phyloP scores from a whole-genome alignment of 1,140 invertebrate genomes.

The Bombus haemorrhoidalis region DNA sequence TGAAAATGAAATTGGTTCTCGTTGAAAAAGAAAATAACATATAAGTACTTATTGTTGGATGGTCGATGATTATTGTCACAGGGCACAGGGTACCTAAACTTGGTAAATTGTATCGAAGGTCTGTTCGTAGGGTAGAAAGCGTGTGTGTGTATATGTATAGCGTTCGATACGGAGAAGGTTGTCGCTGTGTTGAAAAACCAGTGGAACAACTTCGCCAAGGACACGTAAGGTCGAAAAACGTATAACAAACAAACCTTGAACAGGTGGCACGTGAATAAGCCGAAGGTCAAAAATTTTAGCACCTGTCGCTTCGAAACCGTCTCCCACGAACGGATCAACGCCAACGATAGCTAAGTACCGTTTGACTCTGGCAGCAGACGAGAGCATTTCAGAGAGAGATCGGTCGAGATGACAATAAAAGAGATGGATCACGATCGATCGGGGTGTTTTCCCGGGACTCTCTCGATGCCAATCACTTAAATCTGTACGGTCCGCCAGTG shows the following conservation, averaged over 20 bases:
- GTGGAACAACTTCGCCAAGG: not conserved
- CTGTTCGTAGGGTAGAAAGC: not conserved
- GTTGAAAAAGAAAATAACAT: not conserved
- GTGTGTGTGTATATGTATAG: not conserved
- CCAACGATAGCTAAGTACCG: not conserved
- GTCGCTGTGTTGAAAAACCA: conserved; percentile 2
- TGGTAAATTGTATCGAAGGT: not conserved
- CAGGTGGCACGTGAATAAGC: not conserved
- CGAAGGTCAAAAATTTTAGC: conserved; percentile 12
- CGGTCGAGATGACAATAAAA: not conserved
- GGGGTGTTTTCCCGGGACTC: not conserved
- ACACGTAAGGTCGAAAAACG: not conserved
- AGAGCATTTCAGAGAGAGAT: not conserved
- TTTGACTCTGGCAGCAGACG: not conserved
- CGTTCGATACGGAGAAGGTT: not conserved
- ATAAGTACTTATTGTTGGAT: not conserved
- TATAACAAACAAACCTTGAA: conserved; percentile 3
- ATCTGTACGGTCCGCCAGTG: not conserved
- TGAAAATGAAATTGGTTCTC: not conserved
- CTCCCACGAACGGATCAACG: not conserved
- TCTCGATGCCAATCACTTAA: not conserved
- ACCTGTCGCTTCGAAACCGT: not conserved
- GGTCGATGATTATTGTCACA: not conserved
- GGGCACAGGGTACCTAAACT: not conserved
- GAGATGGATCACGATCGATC: not conserved